These are phyloP conservation scores for Thymallus thymallus DNA, from an alignment of 2,113 vertebrate species.

Conservation along the genomic window DNA sequence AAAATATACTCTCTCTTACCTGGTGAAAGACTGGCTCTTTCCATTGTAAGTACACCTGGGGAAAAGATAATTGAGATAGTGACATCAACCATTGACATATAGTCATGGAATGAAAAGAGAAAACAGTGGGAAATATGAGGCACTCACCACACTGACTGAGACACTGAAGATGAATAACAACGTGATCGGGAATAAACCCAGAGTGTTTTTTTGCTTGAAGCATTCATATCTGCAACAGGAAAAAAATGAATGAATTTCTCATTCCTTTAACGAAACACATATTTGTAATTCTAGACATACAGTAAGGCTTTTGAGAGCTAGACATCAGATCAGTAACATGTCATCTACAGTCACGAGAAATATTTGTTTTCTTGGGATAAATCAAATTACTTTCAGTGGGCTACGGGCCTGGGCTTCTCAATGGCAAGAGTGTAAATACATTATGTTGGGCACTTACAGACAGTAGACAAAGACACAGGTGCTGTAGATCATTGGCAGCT, in stretches of 20 bases:
- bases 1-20: slow-evolving; percentile 69
- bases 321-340: not conserved
- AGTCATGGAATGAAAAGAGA: too few species aligned
- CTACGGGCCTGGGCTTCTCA: not conserved
- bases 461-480: slow-evolving; percentile 97
- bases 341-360: not conserved
- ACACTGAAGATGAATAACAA: slow-evolving; percentile 87
- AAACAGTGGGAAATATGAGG: not conserved
- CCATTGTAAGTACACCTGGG: slow-evolving; percentile 91
- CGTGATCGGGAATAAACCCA: slow-evolving; percentile 83
- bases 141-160: slow-evolving; percentile 89
- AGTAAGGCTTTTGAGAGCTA: not conserved
- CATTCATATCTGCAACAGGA: slow-evolving; percentile 89
- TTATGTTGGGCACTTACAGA: slow-evolving; percentile 84
- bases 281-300: too few species aligned
- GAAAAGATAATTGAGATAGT: not conserved
- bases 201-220: slow-evolving; percentile 88
- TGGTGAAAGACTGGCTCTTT: slow-evolving; percentile 98
- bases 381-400: slow-evolving; percentile 4
- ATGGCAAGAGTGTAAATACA: not conserved
- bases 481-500: slow-evolving; percentile 98
- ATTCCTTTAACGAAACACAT: too few species aligned
- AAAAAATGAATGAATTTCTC: not conserved
- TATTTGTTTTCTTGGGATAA: not conserved
- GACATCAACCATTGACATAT: not conserved